These are phyloP conservation scores for Siniperca chuatsi DNA, from an alignment of 2,113 vertebrate species.

Conservation along the genomic window DNA sequence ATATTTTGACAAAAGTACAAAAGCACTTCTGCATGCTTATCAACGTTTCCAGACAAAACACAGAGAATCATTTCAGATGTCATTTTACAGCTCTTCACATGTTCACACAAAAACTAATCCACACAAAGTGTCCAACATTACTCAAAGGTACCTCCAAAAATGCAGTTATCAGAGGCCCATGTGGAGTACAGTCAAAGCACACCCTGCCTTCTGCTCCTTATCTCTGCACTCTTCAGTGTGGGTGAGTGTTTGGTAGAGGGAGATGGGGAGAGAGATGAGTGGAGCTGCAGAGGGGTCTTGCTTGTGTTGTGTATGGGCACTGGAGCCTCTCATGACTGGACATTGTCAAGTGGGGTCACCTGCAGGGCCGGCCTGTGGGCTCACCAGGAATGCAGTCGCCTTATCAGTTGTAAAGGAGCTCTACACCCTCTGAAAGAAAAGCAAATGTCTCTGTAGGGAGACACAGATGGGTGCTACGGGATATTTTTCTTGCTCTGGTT, in stretches of 20 bases:
- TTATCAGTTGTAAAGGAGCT: conserved; percentile 82
- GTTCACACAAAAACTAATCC: conserved; percentile 71
- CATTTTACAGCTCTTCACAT: conserved; percentile 43
- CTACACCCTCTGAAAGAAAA: conserved; percentile 62
- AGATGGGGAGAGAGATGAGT: conserved; percentile 54
- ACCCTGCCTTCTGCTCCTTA: conserved; percentile 70
- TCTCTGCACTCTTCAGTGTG: conserved; percentile 64
- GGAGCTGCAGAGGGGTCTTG: conserved; percentile 31
- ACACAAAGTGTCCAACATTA: conserved; percentile 69
- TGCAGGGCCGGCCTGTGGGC: conserved; percentile 56
- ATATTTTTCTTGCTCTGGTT: conserved; percentile 55
- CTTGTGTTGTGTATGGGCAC: conserved; percentile 30
- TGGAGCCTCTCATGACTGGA: conserved; percentile 78
- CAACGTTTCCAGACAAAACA: conserved; percentile 28
- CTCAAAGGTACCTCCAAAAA: conserved; percentile 63
- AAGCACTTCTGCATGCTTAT: conserved; percentile 2
- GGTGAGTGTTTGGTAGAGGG: conserved; percentile 66
- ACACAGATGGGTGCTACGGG: conserved; percentile 35
- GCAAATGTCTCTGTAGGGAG: conserved; percentile 63
- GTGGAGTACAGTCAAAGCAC: conserved; percentile 69
- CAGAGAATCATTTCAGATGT: conserved; percentile 25
- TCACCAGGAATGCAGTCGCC: conserved; percentile 78
- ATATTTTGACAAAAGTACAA: neutral
- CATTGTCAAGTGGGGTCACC: conserved; percentile 83
- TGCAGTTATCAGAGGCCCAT: conserved; percentile 63